Evolutionary conservation across 2,797 vertebrate genomes (phyloP), one percentile per base, ranked within the genome.

Genomic region (Natrix natrix): DNA sequence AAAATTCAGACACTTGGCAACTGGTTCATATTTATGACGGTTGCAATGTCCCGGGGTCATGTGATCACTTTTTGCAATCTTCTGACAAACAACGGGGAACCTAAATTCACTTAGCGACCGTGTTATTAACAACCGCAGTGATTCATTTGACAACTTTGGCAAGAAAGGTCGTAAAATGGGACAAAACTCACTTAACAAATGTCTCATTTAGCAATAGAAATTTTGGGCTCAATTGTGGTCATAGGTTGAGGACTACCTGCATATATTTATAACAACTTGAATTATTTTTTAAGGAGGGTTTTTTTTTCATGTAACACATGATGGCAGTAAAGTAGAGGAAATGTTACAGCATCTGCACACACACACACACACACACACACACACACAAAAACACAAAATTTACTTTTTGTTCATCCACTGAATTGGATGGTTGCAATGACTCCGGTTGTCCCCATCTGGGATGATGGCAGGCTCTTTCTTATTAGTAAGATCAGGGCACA

Each of bases 271-370:
- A 90, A 92, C n/a, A 20, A 93, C n/a, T 14, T 90, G 59, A 17
- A 43, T 91, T 37, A 24, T 28, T 92, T 91, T 88, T 91, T 55
- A 32, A 83, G 1, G 11, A 11, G 0, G 1, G 32, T 37, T 37
- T 22, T 83, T 78, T 28, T 89, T 0, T 32, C 28, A 7, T 86
- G 63, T 95, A 93, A 95, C 97, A 96, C 97, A 87, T 56, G 98
- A 92, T 97, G 97, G 96, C 97, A 95, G 95, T 95, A 95, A 96
- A 93, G 94, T 93, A 95, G 93, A 94, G 11, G 26, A 24, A 48
- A 28, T 61, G 55, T 59, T 37, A 37, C 0, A 26, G 17, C 17
- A 88, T 11, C 52, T 56, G 56, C 17, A 59, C 48, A 52, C 4
- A 24, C 10, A 24, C 12, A 22, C 12, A n/a, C 10, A 17, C 20